Evolutionary conservation across 2,797 vertebrate species (phyloP).

Genomic region (Coranthus polyacanthus): DNA sequence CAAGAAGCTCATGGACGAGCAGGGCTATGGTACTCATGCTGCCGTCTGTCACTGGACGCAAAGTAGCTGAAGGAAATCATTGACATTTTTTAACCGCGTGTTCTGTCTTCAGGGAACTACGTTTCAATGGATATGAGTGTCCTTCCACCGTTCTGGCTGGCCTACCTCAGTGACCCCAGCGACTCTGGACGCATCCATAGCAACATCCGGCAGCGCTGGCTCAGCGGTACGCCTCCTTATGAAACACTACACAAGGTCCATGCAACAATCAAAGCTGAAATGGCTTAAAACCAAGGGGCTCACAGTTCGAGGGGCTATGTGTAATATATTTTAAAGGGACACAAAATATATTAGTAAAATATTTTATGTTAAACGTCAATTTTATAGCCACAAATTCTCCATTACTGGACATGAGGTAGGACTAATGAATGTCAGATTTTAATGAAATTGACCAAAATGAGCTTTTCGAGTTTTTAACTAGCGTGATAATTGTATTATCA

Average conservation of each 20-base stretch:
- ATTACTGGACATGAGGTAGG: no score
- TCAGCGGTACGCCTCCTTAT: constrained; percentile 75
- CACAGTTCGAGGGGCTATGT: no score
- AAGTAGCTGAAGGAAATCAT: background rate
- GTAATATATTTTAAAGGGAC: no score
- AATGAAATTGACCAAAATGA: no score
- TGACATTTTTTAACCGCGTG: background rate
- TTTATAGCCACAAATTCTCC: no score
- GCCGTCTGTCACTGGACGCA: background rate
- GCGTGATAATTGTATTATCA: no score
- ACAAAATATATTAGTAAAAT: no score
- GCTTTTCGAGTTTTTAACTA: no score
- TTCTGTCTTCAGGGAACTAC: constrained; percentile 77
- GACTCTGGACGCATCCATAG: constrained; percentile 90
- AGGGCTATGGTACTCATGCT: constrained; percentile 80
- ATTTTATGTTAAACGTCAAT: no score
- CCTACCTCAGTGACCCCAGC: constrained; percentile 88
- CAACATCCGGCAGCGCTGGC: constrained; percentile 87
- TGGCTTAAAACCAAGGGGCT: no score
- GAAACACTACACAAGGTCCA: background rate
- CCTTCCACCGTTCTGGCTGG: constrained; percentile 86
- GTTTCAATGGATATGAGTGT: constrained; percentile 80
- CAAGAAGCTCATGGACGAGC: constrained; percentile 85
- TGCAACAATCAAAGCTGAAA: no score
- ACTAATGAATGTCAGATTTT: no score